Percentiles rank a stretch among this genome's conserved stretches.
phyloP scores from a whole-genome alignment of 2,113 vertebrate species.

The Prietella phreatophila region DNA sequence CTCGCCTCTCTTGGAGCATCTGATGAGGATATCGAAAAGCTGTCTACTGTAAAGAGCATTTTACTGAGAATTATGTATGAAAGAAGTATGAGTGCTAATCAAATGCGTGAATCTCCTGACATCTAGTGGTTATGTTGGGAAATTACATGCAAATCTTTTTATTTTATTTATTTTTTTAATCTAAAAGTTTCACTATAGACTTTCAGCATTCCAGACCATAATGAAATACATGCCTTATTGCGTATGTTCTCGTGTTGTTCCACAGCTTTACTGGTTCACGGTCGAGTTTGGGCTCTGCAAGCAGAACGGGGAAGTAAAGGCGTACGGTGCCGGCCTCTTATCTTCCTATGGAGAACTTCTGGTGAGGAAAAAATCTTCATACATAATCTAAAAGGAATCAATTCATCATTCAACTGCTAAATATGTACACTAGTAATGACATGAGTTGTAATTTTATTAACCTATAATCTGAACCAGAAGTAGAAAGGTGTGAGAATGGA shows the following conservation, averaged over 20 bases:
- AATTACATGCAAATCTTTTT: not conserved
- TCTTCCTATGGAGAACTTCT: conserved; percentile 78
- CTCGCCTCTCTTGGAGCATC: conserved; percentile 82
- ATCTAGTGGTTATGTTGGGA: conserved; percentile 56
- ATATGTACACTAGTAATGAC: not conserved
- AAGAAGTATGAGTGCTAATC: not conserved
- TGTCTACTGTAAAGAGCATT: conserved; percentile 72
- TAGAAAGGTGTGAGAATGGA: not conserved
- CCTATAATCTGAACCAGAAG: not conserved
- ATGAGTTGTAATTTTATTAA: not conserved
- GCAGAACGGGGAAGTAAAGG: conserved; percentile 74
- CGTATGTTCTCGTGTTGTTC: not conserved
- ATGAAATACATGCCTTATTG: not conserved
- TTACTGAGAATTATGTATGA: not conserved
- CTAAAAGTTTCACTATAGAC: not conserved
- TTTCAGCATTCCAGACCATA: not conserved
- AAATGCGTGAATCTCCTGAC: conserved; percentile 26
- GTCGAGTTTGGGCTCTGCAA: conserved; percentile 81
- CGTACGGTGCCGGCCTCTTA: conserved; percentile 77
- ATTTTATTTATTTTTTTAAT: too few relatives aligned
- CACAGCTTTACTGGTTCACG: conserved; percentile 81
- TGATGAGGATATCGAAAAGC: conserved; percentile 84
- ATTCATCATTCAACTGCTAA: not conserved
- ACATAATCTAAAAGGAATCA: not conserved
- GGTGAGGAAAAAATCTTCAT: conserved; percentile 60